These are phyloP conservation scores for Brachionus paranguensis DNA, from an alignment of 1,140 invertebrate species.

Conservation along the genomic window DNA sequence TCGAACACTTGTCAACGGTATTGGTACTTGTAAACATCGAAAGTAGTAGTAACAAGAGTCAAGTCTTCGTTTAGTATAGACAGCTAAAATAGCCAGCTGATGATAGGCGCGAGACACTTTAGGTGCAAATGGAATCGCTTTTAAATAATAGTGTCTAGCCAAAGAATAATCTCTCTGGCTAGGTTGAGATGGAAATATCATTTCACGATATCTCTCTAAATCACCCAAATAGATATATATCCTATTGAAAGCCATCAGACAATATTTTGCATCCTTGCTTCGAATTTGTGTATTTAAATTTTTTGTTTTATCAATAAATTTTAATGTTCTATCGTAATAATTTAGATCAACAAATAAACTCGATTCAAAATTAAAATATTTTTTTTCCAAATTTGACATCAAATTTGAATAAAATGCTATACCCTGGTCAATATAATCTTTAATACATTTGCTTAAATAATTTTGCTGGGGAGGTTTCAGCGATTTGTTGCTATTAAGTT, in stretches of 20 bases:
- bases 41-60: conserved; percentile 96
- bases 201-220: conserved; percentile 76
- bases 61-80: conserved; percentile 78
- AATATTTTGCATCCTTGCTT: conserved; percentile 61
- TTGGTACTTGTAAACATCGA: conserved; percentile 83
- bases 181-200: conserved; percentile 35
- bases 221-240: conserved; percentile 81
- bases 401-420: conserved; percentile 71
- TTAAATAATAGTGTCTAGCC: conserved; percentile 70
- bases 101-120: conserved; percentile 90
- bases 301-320: not conserved
- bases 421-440: conserved; percentile 56
- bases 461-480: not conserved
- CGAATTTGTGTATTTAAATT: not conserved
- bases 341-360: conserved; percentile 16
- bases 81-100: conserved; percentile 82
- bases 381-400: conserved; percentile 60
- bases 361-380: conserved; percentile 6
- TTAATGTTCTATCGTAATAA: conserved; percentile 1
- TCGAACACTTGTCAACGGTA: conserved; percentile 79
- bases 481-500: not conserved
- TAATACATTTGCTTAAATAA: not conserved
- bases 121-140: conserved; percentile 84
- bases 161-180: conserved; percentile 45
- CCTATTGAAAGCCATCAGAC: conserved; percentile 76